Evolutionary conservation across 2,113 vertebrate species (phyloP), one percentile per base, ranked within the genome.

Genomic region (Tinamus guttatus): DNA sequence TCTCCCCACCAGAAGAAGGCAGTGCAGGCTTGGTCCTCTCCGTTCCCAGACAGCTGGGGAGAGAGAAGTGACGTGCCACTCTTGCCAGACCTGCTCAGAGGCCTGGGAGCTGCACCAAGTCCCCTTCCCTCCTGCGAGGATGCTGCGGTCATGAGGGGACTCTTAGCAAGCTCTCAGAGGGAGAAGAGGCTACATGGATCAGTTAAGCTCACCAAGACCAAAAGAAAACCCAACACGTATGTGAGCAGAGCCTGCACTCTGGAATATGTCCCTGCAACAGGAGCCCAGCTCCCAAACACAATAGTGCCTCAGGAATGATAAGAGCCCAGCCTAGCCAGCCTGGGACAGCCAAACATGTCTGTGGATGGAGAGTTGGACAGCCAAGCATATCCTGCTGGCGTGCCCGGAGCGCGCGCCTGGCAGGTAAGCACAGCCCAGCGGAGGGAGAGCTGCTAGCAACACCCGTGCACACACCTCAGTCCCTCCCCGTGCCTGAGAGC

Each of bases 1-100:
- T 70, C n/a, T 92, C 77, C 45, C 32, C 45, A 84, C 67, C 78
- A 96, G 89, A 94, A 91, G 94, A 89, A 89, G 78, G 54, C 84
- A 97, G 70, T 47, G 49, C 52, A 91, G 73, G 40, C 34, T 90
- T 59, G 47, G 38, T 69, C 41, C n/a, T 77, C 45, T 84, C 32
- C 71, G 49, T 85, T 89, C 64, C 64, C n/a, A 25, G 25, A 68
- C 59, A 71, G 47, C 6, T 16, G n/a, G n/a, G 13, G 77, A 88
- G 40, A 68, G 2, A 11, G 25, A 0, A 0, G 11, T 85, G 38
- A 60, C 1, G 0, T 62, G 68, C 19, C 51, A 88, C n/a, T 9
- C 38, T 68, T 89, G 38, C 22, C 22, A 78, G 60, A 30, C 17
- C 28, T 8, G 22, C 14, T 83, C 5, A 2, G 67, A 54, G 28